Conservation (phyloP, 2,888 invertebrate species). For the Aspidiotus rigidus region DNA sequence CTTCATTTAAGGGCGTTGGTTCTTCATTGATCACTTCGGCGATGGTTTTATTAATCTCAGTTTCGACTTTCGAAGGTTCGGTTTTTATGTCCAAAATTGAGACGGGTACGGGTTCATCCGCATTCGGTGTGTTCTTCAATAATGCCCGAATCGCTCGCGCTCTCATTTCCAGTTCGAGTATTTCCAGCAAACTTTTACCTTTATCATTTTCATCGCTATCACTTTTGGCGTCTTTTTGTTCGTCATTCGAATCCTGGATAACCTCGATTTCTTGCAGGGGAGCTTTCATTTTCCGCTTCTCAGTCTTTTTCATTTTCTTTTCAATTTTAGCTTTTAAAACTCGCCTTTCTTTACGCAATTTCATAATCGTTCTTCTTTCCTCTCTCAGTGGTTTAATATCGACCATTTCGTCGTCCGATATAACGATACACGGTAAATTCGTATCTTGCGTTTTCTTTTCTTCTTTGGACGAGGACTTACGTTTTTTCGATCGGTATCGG, state of each 20-base stretch:
- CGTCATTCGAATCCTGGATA: conserved; percentile 3
- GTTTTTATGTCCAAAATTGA: neutral
- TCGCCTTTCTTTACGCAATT: neutral
- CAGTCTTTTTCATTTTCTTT: conserved; percentile 10
- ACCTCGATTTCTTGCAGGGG: neutral
- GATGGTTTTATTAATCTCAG: neutral
- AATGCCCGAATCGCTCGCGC: conserved; percentile 51
- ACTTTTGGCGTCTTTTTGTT: neutral
- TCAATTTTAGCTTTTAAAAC: neutral
- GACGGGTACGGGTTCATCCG: neutral
- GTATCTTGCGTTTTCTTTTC: conserved; percentile 14
- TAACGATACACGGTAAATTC: conserved; percentile 1
- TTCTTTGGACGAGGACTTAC: neutral
- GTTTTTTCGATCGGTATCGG: neutral
- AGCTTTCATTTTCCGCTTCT: conserved; percentile 13
- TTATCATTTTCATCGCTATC: conserved; percentile 27
- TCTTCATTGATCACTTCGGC: neutral
- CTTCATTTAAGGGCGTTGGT: neutral
- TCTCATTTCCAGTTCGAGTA: conserved; percentile 52
- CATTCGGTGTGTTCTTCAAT: conserved; percentile 34
- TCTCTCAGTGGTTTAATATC: neutral
- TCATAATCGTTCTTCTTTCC: conserved; percentile 2
- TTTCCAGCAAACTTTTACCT: conserved; percentile 46
- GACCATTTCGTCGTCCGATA: conserved; percentile 20
- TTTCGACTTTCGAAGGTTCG: neutral